Evolutionary conservation across 2,113 vertebrate species (phyloP).

Genomic region (Procapra przewalskii): DNA sequence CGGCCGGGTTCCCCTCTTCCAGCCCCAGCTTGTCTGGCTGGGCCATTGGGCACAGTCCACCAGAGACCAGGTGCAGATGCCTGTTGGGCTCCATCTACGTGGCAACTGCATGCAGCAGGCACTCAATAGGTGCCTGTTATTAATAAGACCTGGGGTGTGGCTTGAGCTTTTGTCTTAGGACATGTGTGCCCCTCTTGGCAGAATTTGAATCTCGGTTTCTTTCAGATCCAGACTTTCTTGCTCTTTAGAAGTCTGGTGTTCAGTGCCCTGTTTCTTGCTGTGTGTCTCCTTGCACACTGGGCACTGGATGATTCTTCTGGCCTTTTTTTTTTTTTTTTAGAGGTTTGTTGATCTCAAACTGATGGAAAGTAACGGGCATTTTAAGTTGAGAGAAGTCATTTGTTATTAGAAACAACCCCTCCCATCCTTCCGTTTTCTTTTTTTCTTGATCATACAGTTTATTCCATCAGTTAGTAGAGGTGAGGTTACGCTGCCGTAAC

Average conservation of each 20-base stretch:
- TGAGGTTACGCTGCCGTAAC: background rate
- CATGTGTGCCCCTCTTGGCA: background rate
- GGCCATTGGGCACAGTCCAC: background rate
- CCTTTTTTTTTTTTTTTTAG: background rate
- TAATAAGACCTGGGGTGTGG: background rate
- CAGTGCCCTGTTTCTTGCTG: background rate
- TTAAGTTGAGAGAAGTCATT: background rate
- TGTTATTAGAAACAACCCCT: background rate
- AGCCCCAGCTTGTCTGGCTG: background rate
- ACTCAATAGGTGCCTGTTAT: accelerated
- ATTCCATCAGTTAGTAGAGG: background rate
- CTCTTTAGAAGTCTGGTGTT: background rate
- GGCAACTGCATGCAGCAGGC: background rate
- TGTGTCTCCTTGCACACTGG: background rate
- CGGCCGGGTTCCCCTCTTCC: accelerated
- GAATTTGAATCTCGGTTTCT: background rate
- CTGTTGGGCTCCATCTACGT: background rate
- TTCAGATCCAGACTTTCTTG: background rate
- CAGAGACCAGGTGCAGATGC: background rate
- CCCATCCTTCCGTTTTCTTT: background rate
- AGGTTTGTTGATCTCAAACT: background rate
- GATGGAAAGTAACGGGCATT: background rate
- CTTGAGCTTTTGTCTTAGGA: background rate
- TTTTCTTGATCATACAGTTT: background rate
- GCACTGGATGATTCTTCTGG: background rate